A percentile compares a stretch with the other conserved stretches of the same genome.
phyloP scores from a whole-genome alignment of 92 coral and sea anemone species.

The Porites divaricata region DNA sequence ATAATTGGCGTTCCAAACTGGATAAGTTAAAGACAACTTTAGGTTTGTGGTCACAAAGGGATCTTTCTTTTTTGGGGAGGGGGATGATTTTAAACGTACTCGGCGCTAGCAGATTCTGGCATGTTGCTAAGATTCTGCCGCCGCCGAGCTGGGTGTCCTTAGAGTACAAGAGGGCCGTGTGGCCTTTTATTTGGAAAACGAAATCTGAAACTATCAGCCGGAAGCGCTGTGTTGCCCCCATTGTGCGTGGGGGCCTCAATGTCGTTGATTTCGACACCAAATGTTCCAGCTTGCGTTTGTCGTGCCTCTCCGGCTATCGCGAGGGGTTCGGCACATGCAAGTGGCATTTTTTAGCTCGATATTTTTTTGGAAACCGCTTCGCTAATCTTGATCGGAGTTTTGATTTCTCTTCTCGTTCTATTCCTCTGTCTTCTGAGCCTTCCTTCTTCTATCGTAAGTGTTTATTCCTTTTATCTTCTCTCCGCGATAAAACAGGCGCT shows the following conservation, averaged over 20 bases:
- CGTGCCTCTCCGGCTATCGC: not conserved
- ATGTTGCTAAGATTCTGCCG: not conserved
- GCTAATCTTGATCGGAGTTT: not conserved
- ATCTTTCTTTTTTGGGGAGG: not conserved
- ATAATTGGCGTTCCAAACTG: too few relatives aligned
- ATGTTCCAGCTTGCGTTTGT: not conserved
- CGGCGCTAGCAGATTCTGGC: slow-evolving; percentile 9
- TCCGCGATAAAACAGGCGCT: too few relatives aligned
- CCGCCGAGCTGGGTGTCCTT: not conserved
- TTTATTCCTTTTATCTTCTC: too few relatives aligned
- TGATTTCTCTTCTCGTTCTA: not conserved
- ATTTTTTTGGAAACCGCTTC: too few relatives aligned
- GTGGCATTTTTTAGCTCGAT: too few relatives aligned
- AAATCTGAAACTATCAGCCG: not conserved
- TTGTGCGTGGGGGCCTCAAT: not conserved
- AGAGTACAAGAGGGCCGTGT: not conserved
- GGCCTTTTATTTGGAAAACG: not conserved
- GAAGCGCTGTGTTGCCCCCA: not conserved
- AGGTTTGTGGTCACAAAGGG: too few relatives aligned
- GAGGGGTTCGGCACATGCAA: not conserved
- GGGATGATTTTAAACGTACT: not conserved
- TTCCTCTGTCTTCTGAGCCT: too few relatives aligned
- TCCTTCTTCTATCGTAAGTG: not conserved
- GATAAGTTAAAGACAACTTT: too few relatives aligned
- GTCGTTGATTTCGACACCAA: not conserved